phyloP scores from a whole-genome alignment of 2,113 vertebrate species.

The Tamias sibiricus region DNA sequence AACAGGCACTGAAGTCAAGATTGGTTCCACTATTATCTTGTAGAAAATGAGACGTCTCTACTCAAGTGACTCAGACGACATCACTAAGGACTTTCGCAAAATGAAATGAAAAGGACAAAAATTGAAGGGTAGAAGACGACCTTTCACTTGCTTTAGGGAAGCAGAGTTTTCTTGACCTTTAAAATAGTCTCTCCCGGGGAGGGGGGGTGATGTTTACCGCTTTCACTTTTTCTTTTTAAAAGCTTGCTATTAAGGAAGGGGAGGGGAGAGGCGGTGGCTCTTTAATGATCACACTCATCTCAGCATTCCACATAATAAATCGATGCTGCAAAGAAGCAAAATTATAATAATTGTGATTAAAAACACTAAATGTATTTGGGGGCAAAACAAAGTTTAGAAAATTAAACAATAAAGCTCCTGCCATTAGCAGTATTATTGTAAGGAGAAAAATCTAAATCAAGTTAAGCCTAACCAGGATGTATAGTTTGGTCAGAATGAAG shows the following conservation, averaged over 20 bases:
- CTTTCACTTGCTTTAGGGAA: slow-evolving; percentile 39
- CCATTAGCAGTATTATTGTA: background rate
- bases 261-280: rapidly evolving
- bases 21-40: slow-evolving; percentile 30
- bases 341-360: slow-evolving; percentile 30
- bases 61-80: background rate
- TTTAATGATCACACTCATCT: background rate
- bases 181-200: slow-evolving; percentile 47
- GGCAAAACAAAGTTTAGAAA: background rate
- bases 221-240: slow-evolving; percentile 37
- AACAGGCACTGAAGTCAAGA: slow-evolving; percentile 46
- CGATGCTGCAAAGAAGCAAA: background rate
- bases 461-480: background rate
- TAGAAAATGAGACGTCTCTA: slow-evolving; percentile 46
- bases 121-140: slow-evolving; percentile 56
- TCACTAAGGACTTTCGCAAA: slow-evolving; percentile 36
- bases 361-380: slow-evolving; percentile 10
- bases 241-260: background rate
- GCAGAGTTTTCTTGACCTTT: slow-evolving; percentile 68
- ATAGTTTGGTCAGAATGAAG: background rate
- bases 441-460: background rate
- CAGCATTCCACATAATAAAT: background rate
- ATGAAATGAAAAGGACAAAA: slow-evolving; percentile 63
- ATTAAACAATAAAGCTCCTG: slow-evolving; percentile 27
- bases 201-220: slow-evolving; percentile 56